A percentile compares a stretch with the other conserved stretches of the same genome.
Evolutionary conservation across 2,888 invertebrate genomes (phyloP).

Genomic region (Cantharis lateralis): DNA sequence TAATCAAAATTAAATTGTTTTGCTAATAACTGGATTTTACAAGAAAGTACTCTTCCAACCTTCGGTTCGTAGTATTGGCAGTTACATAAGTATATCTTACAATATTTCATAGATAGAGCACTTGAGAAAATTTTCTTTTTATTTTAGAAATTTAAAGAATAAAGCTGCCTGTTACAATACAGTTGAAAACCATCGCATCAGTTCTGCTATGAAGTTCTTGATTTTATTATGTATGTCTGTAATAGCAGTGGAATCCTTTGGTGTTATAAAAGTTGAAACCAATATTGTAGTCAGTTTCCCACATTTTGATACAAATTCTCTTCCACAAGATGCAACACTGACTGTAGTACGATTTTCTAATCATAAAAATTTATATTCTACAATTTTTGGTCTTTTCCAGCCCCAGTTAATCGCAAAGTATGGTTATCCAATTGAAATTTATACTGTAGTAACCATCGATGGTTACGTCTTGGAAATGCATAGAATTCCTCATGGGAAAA

Average conservation of each 20-base stretch:
- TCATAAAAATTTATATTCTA: background rate
- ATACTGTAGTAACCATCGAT: conserved; percentile 55
- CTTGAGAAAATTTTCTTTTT: no score
- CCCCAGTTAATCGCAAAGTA: conserved; percentile 42
- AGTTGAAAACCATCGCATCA: no score
- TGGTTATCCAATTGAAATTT: conserved; percentile 52
- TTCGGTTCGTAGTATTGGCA: no score
- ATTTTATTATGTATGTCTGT: background rate
- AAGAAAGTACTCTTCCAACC: no score
- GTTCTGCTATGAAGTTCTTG: background rate
- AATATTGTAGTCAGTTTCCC: background rate
- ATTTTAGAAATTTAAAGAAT: no score
- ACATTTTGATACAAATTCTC: background rate
- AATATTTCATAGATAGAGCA: no score
- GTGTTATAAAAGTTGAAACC: background rate
- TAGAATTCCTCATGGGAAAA: conserved; percentile 45
- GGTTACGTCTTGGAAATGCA: conserved; percentile 53
- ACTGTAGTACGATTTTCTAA: background rate
- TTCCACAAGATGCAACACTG: background rate
- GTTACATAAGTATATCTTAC: no score
- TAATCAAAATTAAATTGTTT: no score
- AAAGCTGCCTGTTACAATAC: no score
- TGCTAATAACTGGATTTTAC: no score
- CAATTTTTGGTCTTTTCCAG: background rate
- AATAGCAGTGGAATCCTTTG: background rate